Conservation (phyloP, 2,888 invertebrate species). For the Nudaria mundana region DNA sequence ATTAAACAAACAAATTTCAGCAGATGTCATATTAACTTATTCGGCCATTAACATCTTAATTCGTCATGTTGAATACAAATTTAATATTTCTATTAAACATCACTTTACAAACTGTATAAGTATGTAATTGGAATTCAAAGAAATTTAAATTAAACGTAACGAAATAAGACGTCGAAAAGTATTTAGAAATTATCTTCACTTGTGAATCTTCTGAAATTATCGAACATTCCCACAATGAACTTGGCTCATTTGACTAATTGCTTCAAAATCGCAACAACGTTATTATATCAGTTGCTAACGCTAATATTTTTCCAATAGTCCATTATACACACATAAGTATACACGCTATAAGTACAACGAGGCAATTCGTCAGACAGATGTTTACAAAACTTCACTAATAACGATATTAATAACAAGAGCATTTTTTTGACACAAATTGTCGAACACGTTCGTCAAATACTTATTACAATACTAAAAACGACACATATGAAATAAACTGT, state of each 20-base stretch:
- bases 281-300: conserved; percentile 37
- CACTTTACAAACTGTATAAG: background rate
- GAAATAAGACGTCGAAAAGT: conserved; percentile 22
- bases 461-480: conserved; percentile 19
- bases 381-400: conserved; percentile 53
- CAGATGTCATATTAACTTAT: too few species aligned
- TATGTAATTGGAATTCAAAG: conserved; percentile 3
- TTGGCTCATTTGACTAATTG: conserved; percentile 37
- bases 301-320: conserved; percentile 45
- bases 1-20: too few species aligned
- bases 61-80: too few species aligned
- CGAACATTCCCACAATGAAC: conserved; percentile 16
- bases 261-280: conserved; percentile 33
- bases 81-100: background rate
- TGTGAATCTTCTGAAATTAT: conserved; percentile 23
- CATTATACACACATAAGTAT: conserved; percentile 34
- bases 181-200: conserved; percentile 30
- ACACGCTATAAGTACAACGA: conserved; percentile 31
- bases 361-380: conserved; percentile 34
- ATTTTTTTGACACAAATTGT: conserved; percentile 44
- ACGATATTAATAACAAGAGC: conserved; percentile 38
- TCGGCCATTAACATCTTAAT: too few species aligned
- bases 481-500: conserved; percentile 7
- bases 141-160: conserved; percentile 23
- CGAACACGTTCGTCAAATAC: conserved; percentile 35